phyloP scores from a whole-genome alignment of 2,113 vertebrate species.

The Siniperca knerii region DNA sequence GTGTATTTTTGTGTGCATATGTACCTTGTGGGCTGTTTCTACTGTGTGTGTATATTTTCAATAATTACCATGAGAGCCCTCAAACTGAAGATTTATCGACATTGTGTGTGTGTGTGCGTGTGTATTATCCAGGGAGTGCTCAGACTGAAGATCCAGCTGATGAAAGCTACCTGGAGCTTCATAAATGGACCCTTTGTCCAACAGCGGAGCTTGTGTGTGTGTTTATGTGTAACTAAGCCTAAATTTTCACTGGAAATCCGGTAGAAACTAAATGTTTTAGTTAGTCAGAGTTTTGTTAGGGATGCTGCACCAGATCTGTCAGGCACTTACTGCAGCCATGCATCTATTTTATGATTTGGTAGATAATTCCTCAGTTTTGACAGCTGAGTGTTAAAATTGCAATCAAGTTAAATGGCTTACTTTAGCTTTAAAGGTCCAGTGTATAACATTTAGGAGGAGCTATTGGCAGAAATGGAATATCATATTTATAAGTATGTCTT shows the following conservation, averaged over 20 bases:
- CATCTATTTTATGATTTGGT: not conserved
- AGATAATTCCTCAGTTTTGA: not conserved
- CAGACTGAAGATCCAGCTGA: slow-evolving; percentile 65
- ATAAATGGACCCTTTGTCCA: slow-evolving; percentile 59
- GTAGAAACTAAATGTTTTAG: slow-evolving; percentile 3
- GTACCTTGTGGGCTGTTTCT: slow-evolving; percentile 6
- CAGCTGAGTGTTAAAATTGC: not conserved
- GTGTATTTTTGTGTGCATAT: slow-evolving; percentile 16
- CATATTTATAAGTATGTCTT: too few species aligned
- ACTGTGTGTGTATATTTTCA: slow-evolving; percentile 20
- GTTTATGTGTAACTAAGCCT: not conserved
- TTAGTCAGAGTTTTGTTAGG: not conserved
- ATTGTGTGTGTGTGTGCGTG: slow-evolving; percentile 28
- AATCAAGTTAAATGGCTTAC: not conserved
- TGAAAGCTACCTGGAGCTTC: slow-evolving; percentile 69
- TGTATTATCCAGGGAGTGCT: slow-evolving; percentile 55
- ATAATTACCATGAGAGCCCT: slow-evolving; percentile 47
- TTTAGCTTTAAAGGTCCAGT: not conserved
- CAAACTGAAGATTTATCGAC: slow-evolving; percentile 43
- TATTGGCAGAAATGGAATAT: too few species aligned
- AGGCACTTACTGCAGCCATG: not conserved
- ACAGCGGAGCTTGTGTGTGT: not conserved
- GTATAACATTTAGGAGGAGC: too few species aligned
- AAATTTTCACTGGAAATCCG: not conserved
- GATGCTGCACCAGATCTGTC: not conserved